Percentiles rank a stretch among this genome's conserved stretches.
Evolutionary conservation across 2,888 invertebrate genomes (phyloP).

Genomic region (Therioaphis trifolii): DNA sequence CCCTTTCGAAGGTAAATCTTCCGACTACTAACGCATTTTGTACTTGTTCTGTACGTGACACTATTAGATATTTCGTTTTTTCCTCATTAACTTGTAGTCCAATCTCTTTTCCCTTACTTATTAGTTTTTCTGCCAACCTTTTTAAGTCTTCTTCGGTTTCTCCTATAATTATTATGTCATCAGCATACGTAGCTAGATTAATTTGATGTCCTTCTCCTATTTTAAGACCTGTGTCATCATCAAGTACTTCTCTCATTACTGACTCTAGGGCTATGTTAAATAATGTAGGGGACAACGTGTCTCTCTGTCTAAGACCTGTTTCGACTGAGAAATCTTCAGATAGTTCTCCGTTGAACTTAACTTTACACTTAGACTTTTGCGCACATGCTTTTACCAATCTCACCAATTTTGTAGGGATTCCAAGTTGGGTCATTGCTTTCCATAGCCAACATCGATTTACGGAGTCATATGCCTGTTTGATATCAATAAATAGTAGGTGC

Average conservation of each 20-base stretch:
- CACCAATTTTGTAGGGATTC: slow-evolving; percentile 21
- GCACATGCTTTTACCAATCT: slow-evolving; percentile 16
- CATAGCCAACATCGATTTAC: neutral
- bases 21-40: too few species aligned
- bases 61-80: too few species aligned
- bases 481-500: slow-evolving; percentile 15
- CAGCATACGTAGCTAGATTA: neutral
- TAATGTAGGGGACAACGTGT: neutral
- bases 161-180: too few species aligned
- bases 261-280: slow-evolving; percentile 13
- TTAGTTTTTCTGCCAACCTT: too few species aligned
- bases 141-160: too few species aligned
- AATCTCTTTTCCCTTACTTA: too few species aligned
- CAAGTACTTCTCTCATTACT: neutral
- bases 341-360: slow-evolving; percentile 24
- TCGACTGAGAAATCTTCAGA: neutral
- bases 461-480: neutral
- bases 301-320: too few species aligned
- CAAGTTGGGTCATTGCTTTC: slow-evolving; percentile 10
- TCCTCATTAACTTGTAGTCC: too few species aligned
- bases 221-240: neutral
- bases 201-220: neutral
- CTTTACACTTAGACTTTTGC: slow-evolving; percentile 5
- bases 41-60: too few species aligned
- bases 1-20: too few species aligned